These are phyloP conservation scores for Parelbella ahira DNA, from an alignment of 2,888 invertebrate species.

Conservation along the genomic window DNA sequence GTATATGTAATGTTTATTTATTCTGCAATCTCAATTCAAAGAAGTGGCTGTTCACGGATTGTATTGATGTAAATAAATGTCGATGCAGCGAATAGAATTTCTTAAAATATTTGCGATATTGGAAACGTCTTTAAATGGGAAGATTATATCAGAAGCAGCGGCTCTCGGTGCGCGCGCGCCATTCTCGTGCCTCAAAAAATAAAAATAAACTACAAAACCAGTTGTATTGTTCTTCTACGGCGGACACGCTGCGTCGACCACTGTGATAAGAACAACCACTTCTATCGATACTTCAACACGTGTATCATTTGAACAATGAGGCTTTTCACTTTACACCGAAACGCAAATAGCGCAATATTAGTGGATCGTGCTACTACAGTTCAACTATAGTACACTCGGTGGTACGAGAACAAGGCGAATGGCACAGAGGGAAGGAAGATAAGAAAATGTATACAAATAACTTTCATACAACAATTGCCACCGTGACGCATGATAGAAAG, in stretches of 20 bases:
- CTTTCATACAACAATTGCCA: too few species aligned
- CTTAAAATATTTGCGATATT: slow-evolving; percentile 22
- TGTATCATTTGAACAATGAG: slow-evolving; percentile 32
- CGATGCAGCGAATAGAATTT: neutral
- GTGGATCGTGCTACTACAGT: too few species aligned
- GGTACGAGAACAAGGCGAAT: too few species aligned
- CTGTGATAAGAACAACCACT: slow-evolving; percentile 58
- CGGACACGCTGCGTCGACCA: slow-evolving; percentile 49
- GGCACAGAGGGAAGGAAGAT: too few species aligned
- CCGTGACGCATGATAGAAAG: too few species aligned
- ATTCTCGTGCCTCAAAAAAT: slow-evolving; percentile 48
- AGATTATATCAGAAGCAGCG: slow-evolving; percentile 31
- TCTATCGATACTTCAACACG: slow-evolving; percentile 45
- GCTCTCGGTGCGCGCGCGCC: slow-evolving; percentile 40
- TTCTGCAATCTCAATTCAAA: too few species aligned
- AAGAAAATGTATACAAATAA: too few species aligned
- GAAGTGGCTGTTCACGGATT: too few species aligned
- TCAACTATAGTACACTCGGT: too few species aligned
- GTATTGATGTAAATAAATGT: too few species aligned
- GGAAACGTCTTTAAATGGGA: slow-evolving; percentile 15
- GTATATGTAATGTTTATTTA: too few species aligned
- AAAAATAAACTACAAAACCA: slow-evolving; percentile 70
- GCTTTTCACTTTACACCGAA: slow-evolving; percentile 38
- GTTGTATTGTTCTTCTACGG: slow-evolving; percentile 72
- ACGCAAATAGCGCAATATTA: neutral